Conservation (phyloP, 2,113 vertebrate genomes). For the Sminthopsis crassicaudata region DNA sequence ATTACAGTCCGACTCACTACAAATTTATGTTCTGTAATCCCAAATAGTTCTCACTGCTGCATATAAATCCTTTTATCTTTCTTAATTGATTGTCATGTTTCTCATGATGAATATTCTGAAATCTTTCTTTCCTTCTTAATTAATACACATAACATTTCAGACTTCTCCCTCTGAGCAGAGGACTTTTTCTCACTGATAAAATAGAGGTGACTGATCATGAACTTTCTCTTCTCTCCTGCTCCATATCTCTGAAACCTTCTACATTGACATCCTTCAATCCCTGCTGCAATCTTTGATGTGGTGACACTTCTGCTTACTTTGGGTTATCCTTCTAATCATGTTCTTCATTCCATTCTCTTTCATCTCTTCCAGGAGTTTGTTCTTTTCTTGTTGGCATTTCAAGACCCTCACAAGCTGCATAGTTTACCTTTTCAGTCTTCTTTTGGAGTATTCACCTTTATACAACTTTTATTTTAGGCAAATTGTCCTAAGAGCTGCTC, state of each 20-base stretch:
- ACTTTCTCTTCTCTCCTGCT: no score
- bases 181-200: no score
- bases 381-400: neutral
- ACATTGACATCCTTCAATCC: neutral
- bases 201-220: no score
- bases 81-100: neutral
- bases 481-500: neutral
- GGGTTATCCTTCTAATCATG: neutral
- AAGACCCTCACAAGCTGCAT: neutral
- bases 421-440: neutral
- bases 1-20: neutral
- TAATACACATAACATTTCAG: neutral
- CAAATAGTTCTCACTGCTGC: neutral
- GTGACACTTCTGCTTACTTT: neutral
- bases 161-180: neutral
- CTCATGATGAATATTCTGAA: neutral
- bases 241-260: no score
- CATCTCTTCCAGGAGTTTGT: neutral
- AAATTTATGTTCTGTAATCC: neutral
- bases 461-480: neutral
- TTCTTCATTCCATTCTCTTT: neutral
- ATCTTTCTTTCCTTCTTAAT: neutral
- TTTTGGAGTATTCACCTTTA: neutral
- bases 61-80: neutral
- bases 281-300: neutral